A percentile compares a stretch with the other conserved stretches of the same genome.
These are phyloP conservation scores for Brachionus angularis DNA, from an alignment of 1,140 invertebrate genomes.

Conservation along the genomic window DNA sequence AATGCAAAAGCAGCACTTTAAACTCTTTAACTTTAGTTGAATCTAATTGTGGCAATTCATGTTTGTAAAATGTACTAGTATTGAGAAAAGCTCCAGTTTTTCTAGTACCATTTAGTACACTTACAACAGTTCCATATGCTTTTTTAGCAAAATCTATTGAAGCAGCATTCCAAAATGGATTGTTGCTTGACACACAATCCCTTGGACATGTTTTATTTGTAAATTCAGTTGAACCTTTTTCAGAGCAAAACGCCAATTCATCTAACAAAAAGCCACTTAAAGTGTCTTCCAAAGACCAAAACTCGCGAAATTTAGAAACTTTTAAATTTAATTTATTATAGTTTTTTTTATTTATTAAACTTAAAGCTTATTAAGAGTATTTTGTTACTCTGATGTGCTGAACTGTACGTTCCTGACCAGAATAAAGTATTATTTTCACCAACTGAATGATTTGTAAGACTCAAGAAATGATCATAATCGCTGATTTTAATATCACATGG, in stretches of 20 bases:
- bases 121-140: background rate
- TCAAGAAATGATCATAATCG: background rate
- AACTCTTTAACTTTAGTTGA: background rate
- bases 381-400: background rate
- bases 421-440: background rate
- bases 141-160: background rate
- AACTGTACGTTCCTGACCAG: background rate
- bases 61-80: background rate
- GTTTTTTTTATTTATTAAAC: background rate
- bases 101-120: background rate
- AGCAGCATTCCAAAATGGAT: constrained; percentile 1
- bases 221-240: background rate
- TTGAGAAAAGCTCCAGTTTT: background rate
- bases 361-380: too few relatives aligned
- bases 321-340: background rate
- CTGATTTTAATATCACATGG: background rate
- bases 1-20: background rate
- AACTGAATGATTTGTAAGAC: background rate
- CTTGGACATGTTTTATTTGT: background rate
- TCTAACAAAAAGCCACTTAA: background rate
- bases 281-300: background rate
- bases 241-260: background rate
- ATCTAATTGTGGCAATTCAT: background rate
- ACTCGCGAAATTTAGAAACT: background rate
- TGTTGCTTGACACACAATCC: background rate